These are phyloP conservation scores for Aspiorhynchus laticeps DNA, from an alignment of 2,113 vertebrate genomes.

Conservation along the genomic window DNA sequence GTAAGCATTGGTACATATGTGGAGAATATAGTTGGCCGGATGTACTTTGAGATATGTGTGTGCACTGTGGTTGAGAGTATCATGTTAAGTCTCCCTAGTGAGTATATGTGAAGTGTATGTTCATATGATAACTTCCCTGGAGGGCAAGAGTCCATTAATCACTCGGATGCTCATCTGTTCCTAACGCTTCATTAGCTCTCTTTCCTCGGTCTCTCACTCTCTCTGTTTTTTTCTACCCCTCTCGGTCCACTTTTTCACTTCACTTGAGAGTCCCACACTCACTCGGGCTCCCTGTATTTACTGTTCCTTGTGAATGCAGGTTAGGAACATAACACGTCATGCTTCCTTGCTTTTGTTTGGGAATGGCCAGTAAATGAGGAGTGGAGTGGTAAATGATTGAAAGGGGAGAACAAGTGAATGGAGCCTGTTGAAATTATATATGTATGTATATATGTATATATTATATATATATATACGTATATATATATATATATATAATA, in stretches of 20 bases:
- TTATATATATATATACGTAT: too few relatives aligned
- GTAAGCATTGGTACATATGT: not conserved
- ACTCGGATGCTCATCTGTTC: slow-evolving; percentile 43
- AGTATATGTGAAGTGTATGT: slow-evolving; percentile 42
- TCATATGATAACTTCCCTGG: slow-evolving; percentile 46
- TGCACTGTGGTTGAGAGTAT: slow-evolving; percentile 6
- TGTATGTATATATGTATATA: too few relatives aligned
- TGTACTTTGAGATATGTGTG: not conserved
- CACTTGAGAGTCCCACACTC: not conserved
- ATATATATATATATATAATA: too few relatives aligned
- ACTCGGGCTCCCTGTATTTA: slow-evolving; percentile 9
- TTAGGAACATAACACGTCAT: slow-evolving; percentile 35
- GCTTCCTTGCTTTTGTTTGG: slow-evolving; percentile 50
- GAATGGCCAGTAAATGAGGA: slow-evolving; percentile 41
- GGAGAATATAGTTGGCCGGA: not conserved
- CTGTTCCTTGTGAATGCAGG: not conserved
- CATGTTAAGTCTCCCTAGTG: slow-evolving; percentile 35
- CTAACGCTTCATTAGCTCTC: slow-evolving; percentile 31
- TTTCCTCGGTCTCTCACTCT: slow-evolving; percentile 9
- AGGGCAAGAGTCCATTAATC: slow-evolving; percentile 48
- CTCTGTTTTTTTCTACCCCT: not conserved
- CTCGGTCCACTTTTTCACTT: slow-evolving; percentile 10
- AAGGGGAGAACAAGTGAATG: slow-evolving; percentile 31
- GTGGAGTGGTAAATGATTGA: slow-evolving; percentile 24
- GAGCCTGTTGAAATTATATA: slow-evolving; percentile 23